phyloP scores from a whole-genome alignment of 1,140 invertebrate species.

The Nasonia vitripennis region DNA sequence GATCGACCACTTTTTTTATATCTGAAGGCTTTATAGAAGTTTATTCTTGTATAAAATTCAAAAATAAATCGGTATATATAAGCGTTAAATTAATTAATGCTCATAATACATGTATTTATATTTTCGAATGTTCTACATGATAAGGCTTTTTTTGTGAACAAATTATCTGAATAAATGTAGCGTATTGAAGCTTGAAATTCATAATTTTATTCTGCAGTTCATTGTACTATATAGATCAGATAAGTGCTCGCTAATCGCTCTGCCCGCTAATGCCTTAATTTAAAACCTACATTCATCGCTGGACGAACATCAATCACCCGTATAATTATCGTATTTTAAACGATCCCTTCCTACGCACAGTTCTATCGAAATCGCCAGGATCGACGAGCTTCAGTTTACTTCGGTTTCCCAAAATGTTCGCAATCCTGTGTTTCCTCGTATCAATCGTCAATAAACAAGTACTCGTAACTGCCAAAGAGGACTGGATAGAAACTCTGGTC shows the following conservation, averaged over 20 bases:
- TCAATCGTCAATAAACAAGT: not conserved
- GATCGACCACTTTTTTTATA: too few species aligned
- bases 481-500: not conserved
- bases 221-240: not conserved
- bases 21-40: too few species aligned
- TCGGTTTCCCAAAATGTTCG: not conserved
- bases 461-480: not conserved
- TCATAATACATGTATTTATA: too few species aligned
- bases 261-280: not conserved
- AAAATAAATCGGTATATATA: too few species aligned
- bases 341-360: not conserved
- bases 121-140: too few species aligned
- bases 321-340: not conserved
- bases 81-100: too few species aligned
- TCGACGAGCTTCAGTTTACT: not conserved
- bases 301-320: not conserved
- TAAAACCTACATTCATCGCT: not conserved
- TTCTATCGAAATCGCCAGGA: not conserved
- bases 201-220: too few species aligned
- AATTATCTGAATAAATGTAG: too few species aligned
- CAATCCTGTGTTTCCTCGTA: not conserved
- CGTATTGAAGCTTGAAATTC: too few species aligned
- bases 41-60: too few species aligned
- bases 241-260: not conserved
- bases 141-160: too few species aligned